Evolutionary conservation across 2,797 vertebrate genomes (phyloP), one percentile per base, ranked within the genome.

Genomic region (Sebastes iracundus): DNA sequence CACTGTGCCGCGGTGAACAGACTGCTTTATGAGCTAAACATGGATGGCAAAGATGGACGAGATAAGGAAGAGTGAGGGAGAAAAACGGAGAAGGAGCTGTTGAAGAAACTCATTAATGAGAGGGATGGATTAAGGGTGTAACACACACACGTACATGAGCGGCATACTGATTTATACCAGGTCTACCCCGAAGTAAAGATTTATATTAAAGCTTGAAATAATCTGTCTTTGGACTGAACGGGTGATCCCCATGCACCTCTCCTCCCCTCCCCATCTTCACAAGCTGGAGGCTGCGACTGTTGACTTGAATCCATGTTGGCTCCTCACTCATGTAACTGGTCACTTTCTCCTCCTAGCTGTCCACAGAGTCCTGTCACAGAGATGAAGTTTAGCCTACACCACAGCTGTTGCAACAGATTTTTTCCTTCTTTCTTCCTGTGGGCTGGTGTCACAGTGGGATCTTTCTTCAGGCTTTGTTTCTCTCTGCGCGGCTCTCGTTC

Each of bases 381-480:
- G 81, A 87, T 85, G 75, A 69, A 70, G 78, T 79, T 83, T 27
- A 75, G 86, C 86, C 46, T 27, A 64, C 77, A 64, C 75, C 52
- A 59, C 91, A 92, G 92, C 89, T 90, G 88, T 87, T 88, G 30
- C 75, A 90, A 90, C 85, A 77, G 28, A 84, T 79, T 52, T 64
- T 65, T 75, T 66, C 18, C 18, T 42, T 35, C 59, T 53, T 79
- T 84, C 85, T 87, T 90, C 87, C 85, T 88, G 76, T 82, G 77
- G 80, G 75, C 33, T 74, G 66, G 76, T 76, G 60, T 79, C 79
- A 86, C 89, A 91, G 74, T 84, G 77, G 72, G 70, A 82, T 92
- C 81, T 89, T 82, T 92, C 82, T 90, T 77, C 7, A 59, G 52
- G 79, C 70, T 87, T 81, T 79, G 60, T 72, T 25, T 78, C 38